Evolutionary conservation across 2,888 invertebrate genomes (phyloP), one percentile per base, ranked within the genome.

Genomic region (Drosophila picticornis): DNA sequence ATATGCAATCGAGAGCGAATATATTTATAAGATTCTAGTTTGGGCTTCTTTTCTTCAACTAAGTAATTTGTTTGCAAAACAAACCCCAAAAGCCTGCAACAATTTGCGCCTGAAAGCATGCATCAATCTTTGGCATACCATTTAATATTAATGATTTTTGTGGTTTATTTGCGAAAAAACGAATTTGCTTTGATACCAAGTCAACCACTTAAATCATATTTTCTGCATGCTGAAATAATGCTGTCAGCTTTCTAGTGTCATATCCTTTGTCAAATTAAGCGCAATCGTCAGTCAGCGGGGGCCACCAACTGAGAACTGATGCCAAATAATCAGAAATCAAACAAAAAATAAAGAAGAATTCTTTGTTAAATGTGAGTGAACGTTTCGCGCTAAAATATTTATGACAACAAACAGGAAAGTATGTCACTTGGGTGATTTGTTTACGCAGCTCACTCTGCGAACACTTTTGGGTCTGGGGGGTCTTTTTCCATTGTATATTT

Each of bases 341-440:
- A 25, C 16, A 25, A 9, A 9, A 46, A 46, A 27, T 16, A 46
- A 81, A 77, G 52, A 16, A 9, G 32, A 59, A 51, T 32, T 60
- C 67, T 74, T 75, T 64, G 46, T 60, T 64, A 63, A 75, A 53
- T 75, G 46, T 69, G 60, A 40, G 57, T 66, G 59, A 69, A 16
- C 58, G 32, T 71, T 81, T 67, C 57, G 64, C 55, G 56, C 50
- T 64, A 79, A 86, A 87, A 76, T 72, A 82, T 77, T 89, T 80
- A 75, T 87, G 87, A 87, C 87, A 87, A 77, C 77, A 72, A 84
- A 90, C 90, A 89, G 77, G 59, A 89, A 87, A 84, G 78, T 90
- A 56, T 87, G 87, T 87, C 87, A 90, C 80, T 90, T 69, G 80
- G 56, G 51, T 90, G 88, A 89, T 87, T 87, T 89, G 90, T 87